phyloP scores from a whole-genome alignment of 2,113 vertebrate genomes.

The Tyto alba region DNA sequence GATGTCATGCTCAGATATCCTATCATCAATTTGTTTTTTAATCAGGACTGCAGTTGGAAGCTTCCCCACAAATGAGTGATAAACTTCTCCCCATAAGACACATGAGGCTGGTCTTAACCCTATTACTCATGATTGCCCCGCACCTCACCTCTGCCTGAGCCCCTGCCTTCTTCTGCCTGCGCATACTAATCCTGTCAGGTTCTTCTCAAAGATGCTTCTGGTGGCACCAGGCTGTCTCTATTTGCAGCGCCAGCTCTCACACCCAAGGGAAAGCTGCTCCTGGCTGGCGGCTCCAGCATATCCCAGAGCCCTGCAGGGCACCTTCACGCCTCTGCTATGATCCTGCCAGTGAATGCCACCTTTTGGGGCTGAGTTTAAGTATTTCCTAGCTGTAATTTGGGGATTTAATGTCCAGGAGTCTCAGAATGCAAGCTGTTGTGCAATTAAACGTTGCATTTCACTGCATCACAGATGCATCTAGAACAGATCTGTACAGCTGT shows the following conservation, averaged over 20 bases:
- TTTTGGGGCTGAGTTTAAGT: not conserved
- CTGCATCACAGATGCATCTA: not conserved
- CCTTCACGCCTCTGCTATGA: not conserved
- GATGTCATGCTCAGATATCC: not conserved
- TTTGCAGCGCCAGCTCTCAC: not conserved
- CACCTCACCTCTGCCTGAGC: fast-evolving
- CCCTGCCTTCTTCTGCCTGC: not conserved
- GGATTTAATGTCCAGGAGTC: not conserved
- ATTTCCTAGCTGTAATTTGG: not conserved
- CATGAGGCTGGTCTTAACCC: not conserved
- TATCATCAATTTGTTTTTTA: fast-evolving
- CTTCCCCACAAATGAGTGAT: not conserved
- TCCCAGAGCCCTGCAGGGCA: not conserved
- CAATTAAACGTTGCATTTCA: not conserved
- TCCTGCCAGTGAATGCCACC: not conserved
- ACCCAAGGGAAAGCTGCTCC: not conserved
- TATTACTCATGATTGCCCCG: fast-evolving
- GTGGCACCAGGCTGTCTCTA: not conserved
- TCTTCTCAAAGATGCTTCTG: not conserved
- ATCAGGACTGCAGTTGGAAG: not conserved
- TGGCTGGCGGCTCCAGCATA: not conserved
- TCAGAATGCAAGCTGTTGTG: fast-evolving
- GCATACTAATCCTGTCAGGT: fast-evolving
- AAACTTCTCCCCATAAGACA: not conserved
- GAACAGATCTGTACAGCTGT: not conserved